Conservation (phyloP, 2,113 vertebrate species). For the Festucalex cinctus region DNA sequence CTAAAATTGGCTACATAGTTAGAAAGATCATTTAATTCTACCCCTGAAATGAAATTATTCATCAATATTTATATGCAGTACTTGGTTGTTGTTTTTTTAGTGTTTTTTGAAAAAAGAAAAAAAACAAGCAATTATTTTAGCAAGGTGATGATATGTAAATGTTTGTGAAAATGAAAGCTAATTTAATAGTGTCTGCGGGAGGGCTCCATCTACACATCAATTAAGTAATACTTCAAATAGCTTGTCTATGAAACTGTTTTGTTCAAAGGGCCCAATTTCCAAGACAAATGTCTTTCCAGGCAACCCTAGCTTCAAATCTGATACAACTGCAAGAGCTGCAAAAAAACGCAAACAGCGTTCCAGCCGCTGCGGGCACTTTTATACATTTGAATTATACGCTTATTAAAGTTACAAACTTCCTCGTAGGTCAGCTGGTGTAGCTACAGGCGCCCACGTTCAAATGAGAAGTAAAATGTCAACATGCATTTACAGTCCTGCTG, state of each 20-base stretch:
- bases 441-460: slow-evolving; percentile 42
- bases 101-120: too few species aligned
- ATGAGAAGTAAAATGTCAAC: slow-evolving; percentile 65
- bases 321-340: slow-evolving; percentile 3
- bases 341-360: slow-evolving; percentile 28
- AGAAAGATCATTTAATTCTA: too few species aligned
- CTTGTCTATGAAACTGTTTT: slow-evolving; percentile 8
- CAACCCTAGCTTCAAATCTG: not conserved
- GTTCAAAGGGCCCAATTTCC: slow-evolving; percentile 1
- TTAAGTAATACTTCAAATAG: not conserved
- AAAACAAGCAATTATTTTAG: too few species aligned
- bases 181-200: not conserved
- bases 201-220: slow-evolving; percentile 1
- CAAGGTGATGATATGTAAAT: too few species aligned
- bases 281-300: slow-evolving; percentile 13
- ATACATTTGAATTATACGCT: slow-evolving; percentile 74
- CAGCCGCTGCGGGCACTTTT: slow-evolving; percentile 35
- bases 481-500: slow-evolving; percentile 58
- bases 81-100: too few species aligned
- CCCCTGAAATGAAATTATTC: too few species aligned
- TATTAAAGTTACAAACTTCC: slow-evolving; percentile 71
- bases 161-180: too few species aligned
- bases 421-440: slow-evolving; percentile 43
- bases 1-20: too few species aligned
- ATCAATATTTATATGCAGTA: too few species aligned